Evolutionary conservation across 2,888 invertebrate genomes (phyloP), one percentile per base, ranked within the genome.

Genomic region (Dolichomitus sp.): DNA sequence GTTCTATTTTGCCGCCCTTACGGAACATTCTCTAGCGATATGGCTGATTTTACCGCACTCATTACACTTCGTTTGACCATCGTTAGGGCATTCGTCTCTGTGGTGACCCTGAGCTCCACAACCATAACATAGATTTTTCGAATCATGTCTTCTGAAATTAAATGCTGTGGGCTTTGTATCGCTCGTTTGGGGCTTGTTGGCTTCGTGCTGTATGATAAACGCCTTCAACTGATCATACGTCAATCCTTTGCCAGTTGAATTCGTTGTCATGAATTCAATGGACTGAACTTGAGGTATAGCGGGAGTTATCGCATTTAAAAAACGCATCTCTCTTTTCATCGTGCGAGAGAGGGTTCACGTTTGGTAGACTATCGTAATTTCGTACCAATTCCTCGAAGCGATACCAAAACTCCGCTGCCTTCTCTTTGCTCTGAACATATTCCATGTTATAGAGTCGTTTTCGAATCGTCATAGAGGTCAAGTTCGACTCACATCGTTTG

Each of bases 241-340:
- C 52, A 84, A 73, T 14, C 82, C 80, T 61, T 78, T 73, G 11
- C 84, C 82, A 48, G 69, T 84, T 52, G 74, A 66, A 33, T 77
- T 81, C 61, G 65, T 78, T 3, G 84, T 82, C 79, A 86, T 63
- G 33, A 86, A 85, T n/a, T 85, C 81, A 69, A 84, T 59, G 12
- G 68, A 76, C 48, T 87, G 80, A n/a, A 83, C 78, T 11, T 81
- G 75, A 9, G 81, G 82, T 45, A 85, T 70, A 54, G 78, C 69
- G 12, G 69, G 57, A 42, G 75, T 79, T 30, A 84, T 77, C 42
- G 84, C 84, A 40, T n/a, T 76, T 78, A 42, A 76, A 63, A 48
- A 84, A 84, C 14, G 82, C 79, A 72, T 85, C 85, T 42, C 84
- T 54, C 72, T 87, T 87, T 72, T 85, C 84, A 9, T 78, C 68